These are phyloP conservation scores for Ferrisia virgata DNA, from an alignment of 2,888 invertebrate species.

Conservation along the genomic window DNA sequence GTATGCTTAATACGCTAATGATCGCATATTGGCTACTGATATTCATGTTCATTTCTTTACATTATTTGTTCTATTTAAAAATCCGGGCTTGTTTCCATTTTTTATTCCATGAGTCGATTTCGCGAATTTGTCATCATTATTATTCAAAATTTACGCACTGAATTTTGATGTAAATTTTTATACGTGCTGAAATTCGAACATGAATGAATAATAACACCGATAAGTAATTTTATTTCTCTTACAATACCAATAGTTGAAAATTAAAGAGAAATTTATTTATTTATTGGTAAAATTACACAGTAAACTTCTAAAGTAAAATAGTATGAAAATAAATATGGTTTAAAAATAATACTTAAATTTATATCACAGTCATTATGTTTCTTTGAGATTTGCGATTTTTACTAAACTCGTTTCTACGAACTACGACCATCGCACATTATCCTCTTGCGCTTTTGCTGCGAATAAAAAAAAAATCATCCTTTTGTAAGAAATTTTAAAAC, in stretches of 20 bases:
- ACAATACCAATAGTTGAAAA: neutral
- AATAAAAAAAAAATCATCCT: neutral
- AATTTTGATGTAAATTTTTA: too few relatives aligned
- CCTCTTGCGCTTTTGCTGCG: constrained; percentile 34
- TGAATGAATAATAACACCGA: neutral
- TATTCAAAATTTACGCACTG: too few relatives aligned
- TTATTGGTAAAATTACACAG: neutral
- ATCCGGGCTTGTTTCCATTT: too few relatives aligned
- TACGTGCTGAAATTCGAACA: neutral
- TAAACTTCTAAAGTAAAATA: neutral
- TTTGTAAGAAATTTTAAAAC: neutral
- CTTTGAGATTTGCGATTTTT: constrained; percentile 35
- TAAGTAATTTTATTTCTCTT: neutral
- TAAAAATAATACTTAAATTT: constrained; percentile 18
- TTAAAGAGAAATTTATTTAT: constrained; percentile 10
- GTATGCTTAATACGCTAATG: too few relatives aligned
- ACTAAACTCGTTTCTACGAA: neutral
- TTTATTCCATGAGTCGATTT: too few relatives aligned
- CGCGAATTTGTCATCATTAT: too few relatives aligned
- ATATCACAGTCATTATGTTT: constrained; percentile 37
- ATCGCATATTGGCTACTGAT: too few relatives aligned
- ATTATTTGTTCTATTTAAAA: too few relatives aligned
- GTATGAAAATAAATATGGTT: constrained; percentile 12
- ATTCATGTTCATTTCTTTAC: too few relatives aligned
- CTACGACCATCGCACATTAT: constrained; percentile 27